phyloP scores from a whole-genome alignment of 2,113 vertebrate species.

The Glaucomys volans region DNA sequence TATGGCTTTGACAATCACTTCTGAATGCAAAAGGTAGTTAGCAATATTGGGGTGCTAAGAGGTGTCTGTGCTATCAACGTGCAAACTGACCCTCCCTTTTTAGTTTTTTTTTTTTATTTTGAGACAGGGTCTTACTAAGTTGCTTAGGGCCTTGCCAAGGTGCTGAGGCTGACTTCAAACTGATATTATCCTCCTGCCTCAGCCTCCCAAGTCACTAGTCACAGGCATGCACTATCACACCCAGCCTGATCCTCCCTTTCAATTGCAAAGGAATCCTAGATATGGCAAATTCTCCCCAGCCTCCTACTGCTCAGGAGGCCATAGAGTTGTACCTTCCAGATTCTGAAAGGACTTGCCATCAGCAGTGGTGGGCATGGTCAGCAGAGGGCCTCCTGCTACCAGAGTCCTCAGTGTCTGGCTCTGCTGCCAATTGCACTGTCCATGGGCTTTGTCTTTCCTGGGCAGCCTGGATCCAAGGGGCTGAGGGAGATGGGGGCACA shows the following conservation, averaged over 20 bases:
- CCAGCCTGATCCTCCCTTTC: neutral
- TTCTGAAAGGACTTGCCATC: neutral
- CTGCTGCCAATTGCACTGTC: neutral
- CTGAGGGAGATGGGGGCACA: neutral
- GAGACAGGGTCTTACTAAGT: no score
- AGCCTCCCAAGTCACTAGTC: no score
- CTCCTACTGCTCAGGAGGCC: no score
- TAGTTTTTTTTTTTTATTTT: no score
- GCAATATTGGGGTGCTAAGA: neutral
- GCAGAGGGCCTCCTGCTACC: neutral
- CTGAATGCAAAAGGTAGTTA: neutral
- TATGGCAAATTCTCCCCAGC: neutral
- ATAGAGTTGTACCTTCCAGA: no score
- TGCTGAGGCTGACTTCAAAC: no score
- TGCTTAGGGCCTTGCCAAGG: no score
- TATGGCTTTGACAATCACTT: neutral
- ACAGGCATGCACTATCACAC: no score
- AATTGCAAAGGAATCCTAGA: neutral
- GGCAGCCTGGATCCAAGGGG: no score
- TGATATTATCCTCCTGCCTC: no score
- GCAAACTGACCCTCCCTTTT: neutral
- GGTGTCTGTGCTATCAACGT: no score
- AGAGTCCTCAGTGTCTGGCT: accelerated
- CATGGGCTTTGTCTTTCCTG: neutral
- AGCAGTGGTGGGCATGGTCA: neutral